Conservation (phyloP, 1,140 invertebrate species). For the Panulirus ornatus region DNA sequence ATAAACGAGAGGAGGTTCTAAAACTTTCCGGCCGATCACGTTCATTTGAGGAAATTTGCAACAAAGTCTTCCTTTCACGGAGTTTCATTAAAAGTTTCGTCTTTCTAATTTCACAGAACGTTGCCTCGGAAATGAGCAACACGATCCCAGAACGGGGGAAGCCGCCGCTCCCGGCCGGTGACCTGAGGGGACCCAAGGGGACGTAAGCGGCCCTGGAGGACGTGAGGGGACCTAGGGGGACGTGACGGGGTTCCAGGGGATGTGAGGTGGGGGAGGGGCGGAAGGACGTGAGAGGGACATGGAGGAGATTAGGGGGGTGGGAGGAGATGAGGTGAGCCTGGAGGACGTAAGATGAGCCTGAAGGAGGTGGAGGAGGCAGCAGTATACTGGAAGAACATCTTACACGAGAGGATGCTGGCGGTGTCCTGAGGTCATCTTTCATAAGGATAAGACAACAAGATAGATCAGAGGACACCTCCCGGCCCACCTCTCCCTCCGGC, state of each 20-base stretch:
- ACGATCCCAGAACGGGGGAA: slow-evolving; percentile 48
- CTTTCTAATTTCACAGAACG: slow-evolving; percentile 71
- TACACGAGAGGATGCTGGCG: too few relatives aligned
- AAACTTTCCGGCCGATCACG: slow-evolving; percentile 50
- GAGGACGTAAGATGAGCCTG: neutral
- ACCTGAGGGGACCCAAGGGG: neutral
- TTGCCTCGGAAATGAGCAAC: slow-evolving; percentile 67
- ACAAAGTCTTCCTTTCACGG: slow-evolving; percentile 62
- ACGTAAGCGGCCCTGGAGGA: neutral
- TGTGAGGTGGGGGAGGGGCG: too few relatives aligned
- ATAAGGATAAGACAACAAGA: too few relatives aligned
- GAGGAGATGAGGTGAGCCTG: neutral
- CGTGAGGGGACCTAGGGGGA: slow-evolving; percentile 18
- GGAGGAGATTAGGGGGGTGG: neutral
- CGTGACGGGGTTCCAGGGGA: neutral
- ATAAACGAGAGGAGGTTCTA: slow-evolving; percentile 33
- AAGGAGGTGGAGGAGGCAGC: neutral
- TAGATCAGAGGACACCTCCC: too few relatives aligned
- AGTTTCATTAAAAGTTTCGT: slow-evolving; percentile 70
- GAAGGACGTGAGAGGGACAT: neutral
- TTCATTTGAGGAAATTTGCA: slow-evolving; percentile 61
- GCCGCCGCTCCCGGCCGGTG: too few relatives aligned
- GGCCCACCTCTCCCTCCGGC: too few relatives aligned
- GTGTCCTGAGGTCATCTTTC: too few relatives aligned
- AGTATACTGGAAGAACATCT: too few relatives aligned